Conservation (phyloP, 1,140 invertebrate species). For the Eubasilissa regina region DNA sequence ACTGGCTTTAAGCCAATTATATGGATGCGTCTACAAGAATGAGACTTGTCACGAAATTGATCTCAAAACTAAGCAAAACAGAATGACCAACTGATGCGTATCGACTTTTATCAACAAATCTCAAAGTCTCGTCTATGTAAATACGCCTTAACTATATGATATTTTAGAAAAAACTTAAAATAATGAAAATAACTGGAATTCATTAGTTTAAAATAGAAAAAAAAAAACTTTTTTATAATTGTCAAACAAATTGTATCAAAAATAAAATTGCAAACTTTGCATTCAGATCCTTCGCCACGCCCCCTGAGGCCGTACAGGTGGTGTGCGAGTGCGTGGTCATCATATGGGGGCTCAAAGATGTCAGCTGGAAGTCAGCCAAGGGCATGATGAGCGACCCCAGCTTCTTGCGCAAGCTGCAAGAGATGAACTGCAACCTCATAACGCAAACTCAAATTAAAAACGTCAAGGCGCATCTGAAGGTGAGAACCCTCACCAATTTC, state of each 20-base stretch:
- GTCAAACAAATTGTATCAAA: background rate
- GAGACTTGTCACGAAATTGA: too few relatives aligned
- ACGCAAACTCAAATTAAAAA: conserved; percentile 81
- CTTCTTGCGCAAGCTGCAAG: conserved; percentile 84
- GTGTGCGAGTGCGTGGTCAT: conserved; percentile 92
- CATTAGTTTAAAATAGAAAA: background rate
- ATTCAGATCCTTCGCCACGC: conserved; percentile 87
- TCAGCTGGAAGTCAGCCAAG: conserved; percentile 92
- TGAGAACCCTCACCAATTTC: conserved; percentile 11
- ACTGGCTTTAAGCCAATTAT: too few relatives aligned
- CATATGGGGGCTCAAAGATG: conserved; percentile 85
- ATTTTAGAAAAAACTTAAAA: too few relatives aligned
- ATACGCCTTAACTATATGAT: too few relatives aligned
- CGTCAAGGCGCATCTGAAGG: conserved; percentile 81
- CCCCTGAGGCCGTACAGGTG: conserved; percentile 88
- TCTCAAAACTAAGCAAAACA: too few relatives aligned
- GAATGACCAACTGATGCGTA: too few relatives aligned
- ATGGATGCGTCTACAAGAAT: too few relatives aligned
- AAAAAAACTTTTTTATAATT: background rate
- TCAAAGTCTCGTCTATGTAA: too few relatives aligned
- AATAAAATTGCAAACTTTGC: background rate
- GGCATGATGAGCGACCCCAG: conserved; percentile 92
- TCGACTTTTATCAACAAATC: too few relatives aligned
- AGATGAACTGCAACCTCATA: conserved; percentile 89
- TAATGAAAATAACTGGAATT: too few relatives aligned